Evolutionary conservation across 2,113 vertebrate species (phyloP), one percentile per base, ranked within the genome.

Genomic region (Thalassoma bifasciatum): DNA sequence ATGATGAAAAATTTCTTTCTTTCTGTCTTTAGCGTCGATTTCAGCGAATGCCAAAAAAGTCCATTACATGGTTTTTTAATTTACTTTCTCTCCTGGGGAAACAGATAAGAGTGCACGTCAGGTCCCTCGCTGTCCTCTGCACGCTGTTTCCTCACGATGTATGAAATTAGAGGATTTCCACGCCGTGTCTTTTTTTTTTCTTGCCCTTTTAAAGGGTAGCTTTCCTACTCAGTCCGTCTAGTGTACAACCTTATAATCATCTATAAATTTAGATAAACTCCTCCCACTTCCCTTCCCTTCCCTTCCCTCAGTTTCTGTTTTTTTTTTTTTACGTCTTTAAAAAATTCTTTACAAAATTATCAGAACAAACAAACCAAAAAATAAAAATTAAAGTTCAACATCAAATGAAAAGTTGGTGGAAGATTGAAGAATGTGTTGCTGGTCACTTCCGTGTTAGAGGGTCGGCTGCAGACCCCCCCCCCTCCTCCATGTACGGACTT

Each of bases 201-300:
- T 87, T 19, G 91, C 93, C 94, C 93, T 94, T 95, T 94, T 94
- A 93, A 95, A 95, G 94, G 94, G 94, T 89, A 94, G 87, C 92
- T 85, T 90, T 88, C 77, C 85, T 66, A 76, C 84, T 89, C 82
- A 86, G 83, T 91, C 69, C 77, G 22, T 84, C 91, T 91, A 89
- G 72, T 84, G 74, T 91, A 89, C 90, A 89, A 81, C 85, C 84
- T 88, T 79, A 91, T 81, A 92, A 61, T 46, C 75, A 88, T 92
- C 92, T 93, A 91, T 93, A 92, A 86, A 89, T 91, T 88, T 88
- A 92, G 91, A 93, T 91, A 92, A 87, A 92, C 89, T 87, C 87
- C 82, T 90, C 77, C 66, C 79, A n/a, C 88, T 88, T 85, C 86
- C 12, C 72, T 82, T n/a, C n/a, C n/a, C n/a, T n/a, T n/a, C n/a